phyloP scores from a whole-genome alignment of 2,113 vertebrate species.

The Charina bottae region DNA sequence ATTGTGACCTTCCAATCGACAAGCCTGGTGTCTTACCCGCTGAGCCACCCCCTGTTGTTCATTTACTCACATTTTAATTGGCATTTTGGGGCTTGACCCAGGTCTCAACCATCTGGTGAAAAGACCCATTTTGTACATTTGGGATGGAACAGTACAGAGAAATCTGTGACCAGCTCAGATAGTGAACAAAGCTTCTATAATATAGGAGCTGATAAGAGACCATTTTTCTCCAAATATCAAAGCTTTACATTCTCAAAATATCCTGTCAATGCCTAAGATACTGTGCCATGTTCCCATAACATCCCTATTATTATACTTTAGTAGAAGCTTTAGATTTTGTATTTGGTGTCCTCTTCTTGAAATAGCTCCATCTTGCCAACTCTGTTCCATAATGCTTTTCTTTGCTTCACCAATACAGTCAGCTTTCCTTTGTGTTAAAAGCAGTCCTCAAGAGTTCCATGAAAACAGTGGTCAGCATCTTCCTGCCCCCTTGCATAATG shows the following conservation, averaged over 20 bases:
- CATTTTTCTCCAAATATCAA: not conserved
- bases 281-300: not conserved
- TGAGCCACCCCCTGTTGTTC: too few relatives aligned
- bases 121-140: not conserved
- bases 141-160: not conserved
- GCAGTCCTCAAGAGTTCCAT: not conserved
- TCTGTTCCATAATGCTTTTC: conserved; percentile 55
- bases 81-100: not conserved
- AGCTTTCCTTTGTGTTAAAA: conserved; percentile 60
- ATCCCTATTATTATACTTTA: not conserved
- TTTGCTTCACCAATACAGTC: conserved; percentile 65
- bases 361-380: conserved; percentile 50
- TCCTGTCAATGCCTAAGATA: not conserved
- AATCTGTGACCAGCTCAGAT: not conserved
- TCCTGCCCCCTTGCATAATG: not conserved
- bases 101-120: not conserved
- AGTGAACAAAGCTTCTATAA: not conserved
- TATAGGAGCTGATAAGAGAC: not conserved
- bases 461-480: not conserved
- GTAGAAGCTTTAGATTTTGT: not conserved
- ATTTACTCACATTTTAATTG: not conserved
- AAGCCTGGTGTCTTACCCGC: too few relatives aligned
- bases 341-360: not conserved
- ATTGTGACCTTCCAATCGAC: too few relatives aligned
- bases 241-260: not conserved